Conservation (phyloP, 2,888 invertebrate genomes). For the Sicus ferrugineus region DNA sequence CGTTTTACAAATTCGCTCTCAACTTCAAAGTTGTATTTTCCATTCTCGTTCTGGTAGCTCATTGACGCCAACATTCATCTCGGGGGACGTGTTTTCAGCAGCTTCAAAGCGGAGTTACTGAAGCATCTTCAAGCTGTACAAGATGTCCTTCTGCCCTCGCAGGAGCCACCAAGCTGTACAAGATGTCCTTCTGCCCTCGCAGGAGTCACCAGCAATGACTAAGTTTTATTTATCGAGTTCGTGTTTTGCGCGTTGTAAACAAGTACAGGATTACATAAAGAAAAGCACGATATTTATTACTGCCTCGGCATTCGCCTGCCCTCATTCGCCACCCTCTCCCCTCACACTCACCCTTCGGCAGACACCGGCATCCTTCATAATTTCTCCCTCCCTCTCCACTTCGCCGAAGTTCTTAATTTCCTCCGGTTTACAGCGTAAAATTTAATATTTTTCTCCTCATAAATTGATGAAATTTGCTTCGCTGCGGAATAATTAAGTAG, state of each 20-base stretch:
- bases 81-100: conserved; percentile 1
- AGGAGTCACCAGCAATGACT: neutral
- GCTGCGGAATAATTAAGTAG: conserved; percentile 22
- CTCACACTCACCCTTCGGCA: neutral
- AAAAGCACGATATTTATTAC: too few species aligned
- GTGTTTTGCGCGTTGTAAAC: neutral
- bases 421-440: neutral
- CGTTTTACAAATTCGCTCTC: conserved; percentile 19
- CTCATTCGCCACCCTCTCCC: neutral
- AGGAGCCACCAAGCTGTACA: too few species aligned
- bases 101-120: neutral
- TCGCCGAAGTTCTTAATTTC: neutral
- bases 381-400: neutral
- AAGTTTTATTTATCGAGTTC: neutral
- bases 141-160: too few species aligned
- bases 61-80: conserved; percentile 28
- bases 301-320: too few species aligned
- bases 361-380: neutral
- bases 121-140: neutral
- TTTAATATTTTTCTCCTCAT: conserved; percentile 7
- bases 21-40: conserved; percentile 22
- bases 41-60: conserved; percentile 1
- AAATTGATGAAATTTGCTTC: conserved; percentile 19
- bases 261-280: too few species aligned
- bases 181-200: too few species aligned